These are phyloP conservation scores for Coendou prehensilis DNA, from an alignment of 2,797 vertebrate species.

Conservation along the genomic window DNA sequence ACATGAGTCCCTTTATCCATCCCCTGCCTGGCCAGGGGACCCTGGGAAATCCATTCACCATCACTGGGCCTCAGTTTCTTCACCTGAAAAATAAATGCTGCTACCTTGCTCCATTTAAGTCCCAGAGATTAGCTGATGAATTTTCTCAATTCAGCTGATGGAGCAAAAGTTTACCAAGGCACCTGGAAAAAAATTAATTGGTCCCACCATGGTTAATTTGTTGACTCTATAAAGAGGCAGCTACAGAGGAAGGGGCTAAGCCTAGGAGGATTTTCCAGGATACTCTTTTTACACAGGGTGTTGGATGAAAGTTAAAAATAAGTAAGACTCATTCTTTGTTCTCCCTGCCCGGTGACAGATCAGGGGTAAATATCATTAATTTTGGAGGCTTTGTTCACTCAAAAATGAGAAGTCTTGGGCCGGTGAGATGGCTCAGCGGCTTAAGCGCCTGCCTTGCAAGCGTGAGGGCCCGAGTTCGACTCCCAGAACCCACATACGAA, in stretches of 20 bases:
- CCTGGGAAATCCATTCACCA: not conserved
- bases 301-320: not conserved
- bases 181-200: slow-evolving; percentile 54
- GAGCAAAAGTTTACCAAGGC: slow-evolving; percentile 44
- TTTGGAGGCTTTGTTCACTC: slow-evolving; percentile 84
- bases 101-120: not conserved
- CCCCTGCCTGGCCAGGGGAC: not conserved
- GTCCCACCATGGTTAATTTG: slow-evolving; percentile 55
- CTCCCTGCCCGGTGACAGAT: slow-evolving; percentile 75
- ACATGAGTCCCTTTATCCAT: too few species aligned
- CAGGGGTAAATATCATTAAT: slow-evolving; percentile 86
- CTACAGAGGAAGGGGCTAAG: not conserved
- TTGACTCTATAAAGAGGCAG: slow-evolving; percentile 1
- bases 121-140: not conserved
- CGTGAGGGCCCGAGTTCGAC: too few species aligned
- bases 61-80: slow-evolving; percentile 10
- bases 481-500: too few species aligned
- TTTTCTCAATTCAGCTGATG: slow-evolving; percentile 5
- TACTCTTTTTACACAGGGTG: not conserved
- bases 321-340: not conserved
- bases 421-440: too few species aligned
- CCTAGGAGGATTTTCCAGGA: not conserved
- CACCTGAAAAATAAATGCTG: not conserved
- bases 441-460: too few species aligned
- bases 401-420: slow-evolving; percentile 86